These are phyloP conservation scores for Agonopterix alstromeriana DNA, from an alignment of 2,888 invertebrate species.

Conservation along the genomic window DNA sequence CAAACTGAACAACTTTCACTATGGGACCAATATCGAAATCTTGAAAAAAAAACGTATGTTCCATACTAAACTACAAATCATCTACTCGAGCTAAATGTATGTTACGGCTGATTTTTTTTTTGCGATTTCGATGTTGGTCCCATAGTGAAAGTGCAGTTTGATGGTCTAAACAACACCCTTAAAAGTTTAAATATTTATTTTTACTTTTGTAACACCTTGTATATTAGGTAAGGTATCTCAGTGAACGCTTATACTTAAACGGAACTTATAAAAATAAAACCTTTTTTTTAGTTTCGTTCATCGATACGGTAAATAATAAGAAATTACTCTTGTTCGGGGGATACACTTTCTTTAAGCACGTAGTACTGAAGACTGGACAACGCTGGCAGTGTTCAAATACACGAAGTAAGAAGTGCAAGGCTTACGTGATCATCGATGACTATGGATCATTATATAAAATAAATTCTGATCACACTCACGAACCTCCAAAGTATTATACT, in stretches of 20 bases:
- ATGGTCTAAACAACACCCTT: too few relatives aligned
- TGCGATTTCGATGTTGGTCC: too few relatives aligned
- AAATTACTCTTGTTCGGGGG: neutral
- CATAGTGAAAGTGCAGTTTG: too few relatives aligned
- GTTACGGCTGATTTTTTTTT: too few relatives aligned
- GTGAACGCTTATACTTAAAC: neutral
- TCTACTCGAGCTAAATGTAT: too few relatives aligned
- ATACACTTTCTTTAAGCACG: slow-evolving; percentile 4
- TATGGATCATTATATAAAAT: neutral
- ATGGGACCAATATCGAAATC: too few relatives aligned
- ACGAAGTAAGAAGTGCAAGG: slow-evolving; percentile 2
- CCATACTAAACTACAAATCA: too few relatives aligned
- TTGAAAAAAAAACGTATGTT: too few relatives aligned
- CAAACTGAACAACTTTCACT: too few relatives aligned
- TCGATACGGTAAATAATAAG: neutral
- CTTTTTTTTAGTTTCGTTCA: slow-evolving; percentile 3
- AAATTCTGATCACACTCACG: slow-evolving; percentile 2
- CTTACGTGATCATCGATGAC: slow-evolving; percentile 5
- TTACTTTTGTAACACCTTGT: too few relatives aligned
- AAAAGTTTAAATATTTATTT: too few relatives aligned
- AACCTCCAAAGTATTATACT: neutral
- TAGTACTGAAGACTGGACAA: neutral
- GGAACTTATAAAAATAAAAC: neutral
- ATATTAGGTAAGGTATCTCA: too few relatives aligned
- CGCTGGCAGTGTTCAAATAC: slow-evolving; percentile 6